Percentiles rank a stretch among this genome's conserved stretches.
Conservation (phyloP, 2,113 vertebrate species). For the Murina feae region DNA sequence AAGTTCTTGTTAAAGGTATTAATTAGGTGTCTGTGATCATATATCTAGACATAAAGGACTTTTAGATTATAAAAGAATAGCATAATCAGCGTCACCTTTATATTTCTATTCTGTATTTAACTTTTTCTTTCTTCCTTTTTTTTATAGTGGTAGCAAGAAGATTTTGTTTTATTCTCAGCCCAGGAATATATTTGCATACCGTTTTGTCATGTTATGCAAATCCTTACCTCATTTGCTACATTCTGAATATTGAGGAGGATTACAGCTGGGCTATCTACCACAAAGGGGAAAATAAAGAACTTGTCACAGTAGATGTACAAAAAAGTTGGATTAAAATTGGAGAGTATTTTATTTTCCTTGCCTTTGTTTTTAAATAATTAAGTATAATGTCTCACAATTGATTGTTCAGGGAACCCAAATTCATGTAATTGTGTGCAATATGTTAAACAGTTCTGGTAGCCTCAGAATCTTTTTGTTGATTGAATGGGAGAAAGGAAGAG, state of each 20-base stretch:
- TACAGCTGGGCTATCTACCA: background rate
- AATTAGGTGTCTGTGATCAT: background rate
- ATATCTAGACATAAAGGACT: background rate
- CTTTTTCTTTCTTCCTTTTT: background rate
- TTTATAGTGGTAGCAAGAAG: background rate
- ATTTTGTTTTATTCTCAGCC: background rate
- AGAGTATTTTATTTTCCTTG: background rate
- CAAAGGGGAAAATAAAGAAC: background rate
- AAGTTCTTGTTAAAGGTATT: background rate
- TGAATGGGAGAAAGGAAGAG: background rate
- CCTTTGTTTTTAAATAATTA: slow-evolving; percentile 8
- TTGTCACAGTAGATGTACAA: background rate
- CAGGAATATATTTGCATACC: background rate
- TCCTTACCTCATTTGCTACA: background rate
- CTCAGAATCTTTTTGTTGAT: background rate
- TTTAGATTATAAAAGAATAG: background rate
- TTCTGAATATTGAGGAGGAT: background rate
- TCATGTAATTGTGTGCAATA: background rate
- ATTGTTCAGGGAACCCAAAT: background rate
- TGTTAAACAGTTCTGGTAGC: background rate
- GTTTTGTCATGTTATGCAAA: background rate
- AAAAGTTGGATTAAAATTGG: background rate
- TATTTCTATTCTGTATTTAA: background rate
- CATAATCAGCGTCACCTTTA: background rate
- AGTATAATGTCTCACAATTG: background rate